Base-by-base conservation (phyloP, 2,888 invertebrate species). In the Sicus ferrugineus region DNA sequence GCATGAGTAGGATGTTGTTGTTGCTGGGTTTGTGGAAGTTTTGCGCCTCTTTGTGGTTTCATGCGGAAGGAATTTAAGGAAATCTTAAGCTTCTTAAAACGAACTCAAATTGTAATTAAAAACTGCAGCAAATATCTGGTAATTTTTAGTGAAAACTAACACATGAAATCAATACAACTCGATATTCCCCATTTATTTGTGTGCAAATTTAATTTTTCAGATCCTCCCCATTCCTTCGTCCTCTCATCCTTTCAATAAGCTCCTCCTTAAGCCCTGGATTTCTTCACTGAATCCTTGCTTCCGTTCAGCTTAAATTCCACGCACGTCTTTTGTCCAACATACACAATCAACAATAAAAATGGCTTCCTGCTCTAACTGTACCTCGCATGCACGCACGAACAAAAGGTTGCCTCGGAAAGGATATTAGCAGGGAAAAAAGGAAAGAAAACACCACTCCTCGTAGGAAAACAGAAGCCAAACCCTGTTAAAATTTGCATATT, bases 401-500 rank as follows among this genome's bases (percentile, higher is more conserved):
- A 16, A 21, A 28, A 28, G 28, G 54, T 4, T 61, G 56, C 30
- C 6, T 2, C 5, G 5, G 26, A 23, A 9, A 61, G 59, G 61
- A 42, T 61, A 28, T 26, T 23, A 28, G 14, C 19, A 42, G 23
- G 38, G 14, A 42, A 42, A n/a, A 56, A 28, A n/a, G 19, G 9
- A n/a, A 28, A 28, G 14, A 26, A 56, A 56, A 30, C n/a, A 31
- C 26, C 56, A 38, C 42, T 54, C n/a, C 16, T 19, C 48, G 42
- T 28, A 46, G 28, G 28, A 63, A 48, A 48, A 48, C n/a, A 59
- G 11, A 14, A 2, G 16, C 3, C 4, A 38, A 63, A 63, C 50
- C n/a, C 19, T 16, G 38, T 64, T 50, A 48, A 64, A 64, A 64
- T 64, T 64, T 64, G 64, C 64, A 64, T 64, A 64, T 52, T 30